Evolutionary conservation across 2,888 invertebrate species (phyloP).

Genomic region (Drosophila setosimentum): DNA sequence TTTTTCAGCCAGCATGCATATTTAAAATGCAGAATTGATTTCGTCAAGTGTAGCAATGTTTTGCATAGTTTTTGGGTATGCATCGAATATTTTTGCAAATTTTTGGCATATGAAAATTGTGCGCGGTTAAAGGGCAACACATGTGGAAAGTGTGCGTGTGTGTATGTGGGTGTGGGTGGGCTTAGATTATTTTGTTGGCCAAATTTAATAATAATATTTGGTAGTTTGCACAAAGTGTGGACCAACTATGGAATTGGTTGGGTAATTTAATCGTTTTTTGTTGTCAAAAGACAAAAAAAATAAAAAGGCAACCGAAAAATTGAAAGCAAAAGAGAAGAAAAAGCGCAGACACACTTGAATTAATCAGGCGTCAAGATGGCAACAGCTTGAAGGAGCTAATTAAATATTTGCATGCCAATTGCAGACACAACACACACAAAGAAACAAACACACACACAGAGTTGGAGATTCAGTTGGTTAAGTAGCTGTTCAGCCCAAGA

Average conservation of each 20-base stretch:
- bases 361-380: slow-evolving; percentile 68
- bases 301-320: slow-evolving; percentile 14
- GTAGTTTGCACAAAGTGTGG: slow-evolving; percentile 43
- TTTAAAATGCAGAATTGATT: background rate
- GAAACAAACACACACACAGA: slow-evolving; percentile 21
- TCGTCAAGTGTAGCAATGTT: slow-evolving; percentile 51
- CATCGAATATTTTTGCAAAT: slow-evolving; percentile 73
- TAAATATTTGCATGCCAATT: slow-evolving; percentile 80
- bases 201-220: slow-evolving; percentile 74
- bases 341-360: slow-evolving; percentile 37
- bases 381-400: slow-evolving; percentile 74
- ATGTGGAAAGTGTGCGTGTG: slow-evolving; percentile 45
- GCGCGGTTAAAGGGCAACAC: slow-evolving; percentile 77
- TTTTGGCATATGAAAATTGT: slow-evolving; percentile 78
- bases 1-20: background rate
- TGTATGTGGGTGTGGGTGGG: slow-evolving; percentile 13
- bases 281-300: slow-evolving; percentile 28
- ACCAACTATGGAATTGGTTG: slow-evolving; percentile 69
- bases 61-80: slow-evolving; percentile 65
- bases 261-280: slow-evolving; percentile 67
- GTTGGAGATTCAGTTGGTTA: slow-evolving; percentile 26
- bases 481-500: slow-evolving; percentile 61
- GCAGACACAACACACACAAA: slow-evolving; percentile 26
- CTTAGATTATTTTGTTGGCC: slow-evolving; percentile 18
- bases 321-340: slow-evolving; percentile 6